Evolutionary conservation across 2,797 vertebrate species (phyloP).

Genomic region (Cheirogaleus major): DNA sequence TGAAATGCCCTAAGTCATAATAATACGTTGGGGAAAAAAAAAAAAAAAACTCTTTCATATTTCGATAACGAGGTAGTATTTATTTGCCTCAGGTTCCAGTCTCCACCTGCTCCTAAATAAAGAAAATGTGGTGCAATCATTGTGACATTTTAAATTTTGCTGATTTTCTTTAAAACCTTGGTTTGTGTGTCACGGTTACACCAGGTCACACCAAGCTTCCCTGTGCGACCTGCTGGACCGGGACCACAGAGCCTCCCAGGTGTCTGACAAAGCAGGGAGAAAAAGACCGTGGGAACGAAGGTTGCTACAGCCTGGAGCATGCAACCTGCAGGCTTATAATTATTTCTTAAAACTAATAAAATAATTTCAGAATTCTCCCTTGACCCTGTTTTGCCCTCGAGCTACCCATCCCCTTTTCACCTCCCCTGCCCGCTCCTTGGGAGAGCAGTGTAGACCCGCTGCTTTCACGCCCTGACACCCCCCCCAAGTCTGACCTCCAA

Average conservation of each 20-base stretch:
- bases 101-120: slow-evolving; percentile 58
- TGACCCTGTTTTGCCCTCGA: background rate
- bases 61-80: slow-evolving; percentile 51
- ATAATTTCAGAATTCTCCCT: background rate
- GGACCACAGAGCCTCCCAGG: background rate
- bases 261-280: background rate
- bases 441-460: accelerated
- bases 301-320: accelerated
- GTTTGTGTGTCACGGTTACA: background rate
- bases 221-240: background rate
- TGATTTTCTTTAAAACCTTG: slow-evolving; percentile 45
- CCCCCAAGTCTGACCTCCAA: accelerated
- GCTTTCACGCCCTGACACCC: accelerated
- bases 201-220: background rate
- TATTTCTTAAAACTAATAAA: background rate
- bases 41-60: slow-evolving; percentile 68
- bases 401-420: accelerated
- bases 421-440: too few relatives aligned
- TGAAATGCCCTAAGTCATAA: slow-evolving; percentile 74
- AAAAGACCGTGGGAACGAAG: accelerated
- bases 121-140: background rate
- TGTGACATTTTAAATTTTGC: slow-evolving; percentile 58
- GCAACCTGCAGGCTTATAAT: background rate
- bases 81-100: slow-evolving; percentile 58
- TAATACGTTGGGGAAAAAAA: slow-evolving; percentile 53